Evolutionary conservation across 2,888 invertebrate genomes (phyloP).

Genomic region (Cyaniris semiargus): DNA sequence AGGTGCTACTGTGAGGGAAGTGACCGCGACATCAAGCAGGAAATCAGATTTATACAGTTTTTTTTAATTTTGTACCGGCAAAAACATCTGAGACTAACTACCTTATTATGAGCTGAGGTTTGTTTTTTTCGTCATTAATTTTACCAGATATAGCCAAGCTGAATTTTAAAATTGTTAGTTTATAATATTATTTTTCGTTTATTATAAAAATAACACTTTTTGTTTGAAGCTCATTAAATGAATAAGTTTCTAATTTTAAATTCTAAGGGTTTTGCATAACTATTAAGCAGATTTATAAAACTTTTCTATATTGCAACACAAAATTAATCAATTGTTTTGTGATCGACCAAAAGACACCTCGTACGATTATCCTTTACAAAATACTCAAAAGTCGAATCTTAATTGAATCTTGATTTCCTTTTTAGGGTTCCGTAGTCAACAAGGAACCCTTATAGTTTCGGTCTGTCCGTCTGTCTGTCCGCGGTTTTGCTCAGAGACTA

Average conservation of each 20-base stretch:
- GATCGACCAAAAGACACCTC: not conserved
- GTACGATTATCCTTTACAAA: not conserved
- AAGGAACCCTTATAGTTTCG: too few relatives aligned
- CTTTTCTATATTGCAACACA: not conserved
- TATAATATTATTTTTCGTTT: too few relatives aligned
- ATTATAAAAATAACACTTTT: too few relatives aligned
- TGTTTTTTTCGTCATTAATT: not conserved
- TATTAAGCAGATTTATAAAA: too few relatives aligned
- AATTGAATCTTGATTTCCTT: conserved; percentile 8
- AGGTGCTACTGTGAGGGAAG: conserved; percentile 14
- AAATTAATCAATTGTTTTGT: not conserved
- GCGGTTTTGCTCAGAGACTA: too few relatives aligned
- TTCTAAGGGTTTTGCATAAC: too few relatives aligned
- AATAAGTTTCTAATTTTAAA: too few relatives aligned
- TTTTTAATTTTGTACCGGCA: not conserved
- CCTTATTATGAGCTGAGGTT: not conserved
- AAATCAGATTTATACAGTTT: conserved; percentile 22
- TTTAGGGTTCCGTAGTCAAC: too few relatives aligned
- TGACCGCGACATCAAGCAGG: conserved; percentile 15
- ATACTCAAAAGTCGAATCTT: not conserved
- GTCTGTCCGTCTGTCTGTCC: too few relatives aligned
- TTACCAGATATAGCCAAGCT: not conserved
- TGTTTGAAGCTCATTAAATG: too few relatives aligned
- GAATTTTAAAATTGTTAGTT: not conserved
- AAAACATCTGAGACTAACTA: conserved; percentile 2